phyloP scores from a whole-genome alignment of 2,113 vertebrate species.

The Cyrtonyx montezumae region DNA sequence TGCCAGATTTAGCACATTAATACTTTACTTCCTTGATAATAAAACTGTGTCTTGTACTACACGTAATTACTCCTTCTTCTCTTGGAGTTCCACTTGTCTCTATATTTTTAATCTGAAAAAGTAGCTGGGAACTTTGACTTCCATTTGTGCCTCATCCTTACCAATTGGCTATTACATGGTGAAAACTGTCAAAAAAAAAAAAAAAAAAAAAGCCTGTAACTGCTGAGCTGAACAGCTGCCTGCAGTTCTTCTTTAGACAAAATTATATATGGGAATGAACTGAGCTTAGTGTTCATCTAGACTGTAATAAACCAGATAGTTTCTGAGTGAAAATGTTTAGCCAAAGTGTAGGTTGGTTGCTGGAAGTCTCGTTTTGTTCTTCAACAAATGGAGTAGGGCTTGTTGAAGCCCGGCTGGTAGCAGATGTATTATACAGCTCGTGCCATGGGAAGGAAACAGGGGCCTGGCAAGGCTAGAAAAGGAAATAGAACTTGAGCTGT shows the following conservation, averaged over 20 bases:
- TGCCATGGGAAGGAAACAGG: background rate
- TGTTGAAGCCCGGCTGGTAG: background rate
- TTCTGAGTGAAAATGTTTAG: background rate
- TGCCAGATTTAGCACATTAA: background rate
- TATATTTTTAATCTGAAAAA: background rate
- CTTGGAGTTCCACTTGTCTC: background rate
- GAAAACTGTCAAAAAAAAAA: background rate
- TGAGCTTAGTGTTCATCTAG: background rate
- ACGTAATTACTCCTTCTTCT: background rate
- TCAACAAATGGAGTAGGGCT: background rate
- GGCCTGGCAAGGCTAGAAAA: background rate
- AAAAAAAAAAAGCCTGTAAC: no score
- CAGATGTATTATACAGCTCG: background rate
- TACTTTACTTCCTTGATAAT: background rate
- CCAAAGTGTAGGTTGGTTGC: rapidly evolving
- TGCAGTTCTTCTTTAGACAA: background rate
- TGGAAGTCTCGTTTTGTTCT: background rate
- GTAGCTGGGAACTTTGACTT: background rate
- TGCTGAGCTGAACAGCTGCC: background rate
- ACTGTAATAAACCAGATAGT: background rate
- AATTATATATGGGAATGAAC: background rate
- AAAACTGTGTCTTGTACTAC: background rate
- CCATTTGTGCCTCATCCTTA: background rate
- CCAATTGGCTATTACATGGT: background rate
- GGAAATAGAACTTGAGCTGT: background rate